Conservation (phyloP, 1,140 invertebrate species). For the Caenorhabditis briggsae region DNA sequence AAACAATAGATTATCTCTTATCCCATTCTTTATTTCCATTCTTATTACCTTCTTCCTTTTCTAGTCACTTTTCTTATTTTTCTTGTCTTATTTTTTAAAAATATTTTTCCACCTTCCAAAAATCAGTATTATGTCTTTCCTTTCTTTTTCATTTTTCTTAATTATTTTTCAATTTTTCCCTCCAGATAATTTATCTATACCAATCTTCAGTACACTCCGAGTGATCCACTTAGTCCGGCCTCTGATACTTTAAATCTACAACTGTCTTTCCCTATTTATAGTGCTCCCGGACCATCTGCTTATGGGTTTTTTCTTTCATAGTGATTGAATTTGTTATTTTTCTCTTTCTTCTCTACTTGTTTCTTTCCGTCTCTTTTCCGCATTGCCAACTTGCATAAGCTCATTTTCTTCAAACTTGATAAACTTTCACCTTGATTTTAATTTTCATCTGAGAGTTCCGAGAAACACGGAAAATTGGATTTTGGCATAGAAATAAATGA, state of each 20-base stretch:
- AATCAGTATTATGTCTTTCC: constrained; percentile 46
- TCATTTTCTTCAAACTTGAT: not conserved
- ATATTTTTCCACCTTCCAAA: not conserved
- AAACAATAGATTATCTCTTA: not conserved
- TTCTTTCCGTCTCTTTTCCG: not conserved
- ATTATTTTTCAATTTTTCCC: not conserved
- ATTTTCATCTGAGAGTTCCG: too few relatives aligned
- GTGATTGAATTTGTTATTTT: not conserved
- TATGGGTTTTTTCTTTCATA: constrained; percentile 27
- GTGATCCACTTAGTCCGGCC: constrained; percentile 9
- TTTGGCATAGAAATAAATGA: too few relatives aligned
- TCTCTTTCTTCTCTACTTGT: not conserved
- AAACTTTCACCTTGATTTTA: too few relatives aligned
- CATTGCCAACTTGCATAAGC: constrained; percentile 1
- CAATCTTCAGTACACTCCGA: constrained; percentile 18
- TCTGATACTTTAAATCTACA: not conserved
- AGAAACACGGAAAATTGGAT: too few relatives aligned
- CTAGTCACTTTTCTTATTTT: not conserved
- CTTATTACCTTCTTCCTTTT: not conserved
- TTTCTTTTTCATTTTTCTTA: not conserved
- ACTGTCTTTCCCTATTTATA: not conserved
- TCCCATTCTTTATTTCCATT: constrained; percentile 37
- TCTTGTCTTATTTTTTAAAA: not conserved
- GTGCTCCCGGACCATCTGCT: constrained; percentile 40
- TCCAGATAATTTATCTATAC: not conserved